phyloP scores from a whole-genome alignment of 92 coral and sea anemone genomes.

The Zoanthus solanderi region DNA sequence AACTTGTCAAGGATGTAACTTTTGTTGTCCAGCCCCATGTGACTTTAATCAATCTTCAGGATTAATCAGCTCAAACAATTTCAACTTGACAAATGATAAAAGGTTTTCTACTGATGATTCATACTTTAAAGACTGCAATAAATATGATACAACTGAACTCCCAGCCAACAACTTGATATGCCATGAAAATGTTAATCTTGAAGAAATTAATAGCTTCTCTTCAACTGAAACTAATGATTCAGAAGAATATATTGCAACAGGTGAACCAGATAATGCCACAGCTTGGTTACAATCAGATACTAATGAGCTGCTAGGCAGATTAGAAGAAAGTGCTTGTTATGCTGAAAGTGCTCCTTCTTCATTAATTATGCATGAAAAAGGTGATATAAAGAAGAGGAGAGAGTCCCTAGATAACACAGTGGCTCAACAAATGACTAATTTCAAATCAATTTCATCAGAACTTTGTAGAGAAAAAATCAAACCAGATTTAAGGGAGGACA shows the following conservation, averaged over 20 bases:
- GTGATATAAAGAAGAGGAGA: background rate
- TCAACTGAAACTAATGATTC: background rate
- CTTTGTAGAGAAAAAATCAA: background rate
- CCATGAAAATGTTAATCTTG: too few relatives aligned
- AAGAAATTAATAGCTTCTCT: background rate
- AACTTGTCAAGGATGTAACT: background rate
- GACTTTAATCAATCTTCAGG: background rate
- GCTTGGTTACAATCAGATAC: background rate
- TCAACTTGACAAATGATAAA: background rate
- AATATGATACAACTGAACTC: background rate
- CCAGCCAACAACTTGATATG: background rate
- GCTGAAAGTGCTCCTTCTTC: background rate
- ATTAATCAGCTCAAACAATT: background rate
- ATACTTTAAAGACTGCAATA: background rate
- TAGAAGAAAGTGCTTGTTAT: background rate
- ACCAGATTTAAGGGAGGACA: background rate
- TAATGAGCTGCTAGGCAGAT: background rate
- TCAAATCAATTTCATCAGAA: background rate
- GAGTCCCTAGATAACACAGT: background rate
- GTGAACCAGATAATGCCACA: background rate
- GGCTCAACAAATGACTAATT: conserved; percentile 1
- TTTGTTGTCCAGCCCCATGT: background rate
- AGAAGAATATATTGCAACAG: background rate
- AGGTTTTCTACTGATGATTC: background rate
- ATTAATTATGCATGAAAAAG: background rate